Base-by-base conservation (phyloP, 2,113 vertebrate genomes). In the Calyptomena viridis region DNA sequence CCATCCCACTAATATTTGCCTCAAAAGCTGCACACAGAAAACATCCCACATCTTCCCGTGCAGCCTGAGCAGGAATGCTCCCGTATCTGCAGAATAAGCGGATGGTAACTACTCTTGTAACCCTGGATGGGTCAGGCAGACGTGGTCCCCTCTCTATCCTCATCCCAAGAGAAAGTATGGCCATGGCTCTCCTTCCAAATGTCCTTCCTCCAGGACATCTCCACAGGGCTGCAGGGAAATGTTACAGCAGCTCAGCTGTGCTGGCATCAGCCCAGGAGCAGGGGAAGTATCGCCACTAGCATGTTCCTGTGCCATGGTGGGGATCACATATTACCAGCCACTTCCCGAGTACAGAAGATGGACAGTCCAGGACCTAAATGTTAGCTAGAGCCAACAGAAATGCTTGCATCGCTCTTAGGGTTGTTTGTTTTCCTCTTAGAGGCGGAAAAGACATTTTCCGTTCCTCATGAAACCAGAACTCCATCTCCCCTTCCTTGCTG, bases 11-110 rank as follows among this genome's bases (percentile, higher is more conserved):
- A 28, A 27, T 1, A 3, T 49, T 40, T 52, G 9, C n/a, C n/a
- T 60, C 50, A 21, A 35, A 69, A 0, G 1, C 44, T n/a, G 27
- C 3, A 1, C 40, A 17, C 1, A 1, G 30, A 50, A 47, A 64
- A 44, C 4, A 35, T 30, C 15, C 72, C 7, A 1, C 14, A 14
- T 10, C 39, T 55, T 72, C 25, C 47, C 3, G 0, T 4, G 35
- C 49, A 60, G 58, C 33, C 72, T 1, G 1, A 35, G 46, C 0
- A 2, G 67, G 13, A 39, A 18, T 9, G 9, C 20, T 12, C 3
- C 64, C 47, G 14, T 2, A 14, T 6, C 64, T 25, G 25, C 3
- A 2, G 25, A 5, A 4, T 16, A 22, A 72, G 42, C 2, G 1
- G 47, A 6, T 8, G 17, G 37, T 3, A 8, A n/a, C 23, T 55